Percentiles rank a stretch among this genome's conserved stretches.
Conservation (phyloP, 23 tunicate species). For the Clavelina lepadiformis region DNA sequence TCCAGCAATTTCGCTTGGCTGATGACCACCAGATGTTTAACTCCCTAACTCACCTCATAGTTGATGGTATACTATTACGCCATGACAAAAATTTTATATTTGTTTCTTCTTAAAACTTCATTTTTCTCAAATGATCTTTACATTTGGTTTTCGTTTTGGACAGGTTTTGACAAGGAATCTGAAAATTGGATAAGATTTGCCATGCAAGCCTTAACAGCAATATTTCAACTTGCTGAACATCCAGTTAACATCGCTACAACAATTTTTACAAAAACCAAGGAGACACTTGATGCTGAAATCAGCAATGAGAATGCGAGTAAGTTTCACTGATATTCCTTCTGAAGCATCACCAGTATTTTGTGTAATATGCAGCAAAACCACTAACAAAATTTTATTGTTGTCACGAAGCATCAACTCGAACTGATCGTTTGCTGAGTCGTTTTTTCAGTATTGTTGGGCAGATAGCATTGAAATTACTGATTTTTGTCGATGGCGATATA, state of each 20-base stretch:
- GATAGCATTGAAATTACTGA: slow-evolving; percentile 47
- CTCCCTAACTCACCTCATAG: slow-evolving; percentile 12
- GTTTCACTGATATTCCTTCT: too few species aligned
- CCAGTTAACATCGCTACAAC: slow-evolving; percentile 26
- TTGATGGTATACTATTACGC: slow-evolving; percentile 8
- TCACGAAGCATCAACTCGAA: not conserved
- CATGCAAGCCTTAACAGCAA: slow-evolving; percentile 24
- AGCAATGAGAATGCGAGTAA: slow-evolving; percentile 3
- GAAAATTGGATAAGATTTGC: slow-evolving; percentile 50
- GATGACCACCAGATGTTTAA: slow-evolving; percentile 41
- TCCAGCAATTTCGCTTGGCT: slow-evolving; percentile 24
- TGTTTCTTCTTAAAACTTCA: not conserved
- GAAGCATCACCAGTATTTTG: too few species aligned
- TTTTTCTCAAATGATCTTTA: not conserved
- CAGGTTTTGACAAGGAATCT: slow-evolving; percentile 49
- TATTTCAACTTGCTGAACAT: slow-evolving; percentile 55
- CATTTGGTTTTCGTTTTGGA: not conserved
- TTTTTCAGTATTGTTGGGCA: slow-evolving; percentile 57
- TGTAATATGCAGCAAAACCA: too few species aligned
- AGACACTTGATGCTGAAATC: slow-evolving; percentile 3
- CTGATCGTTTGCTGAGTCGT: slow-evolving; percentile 26
- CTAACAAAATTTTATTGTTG: not conserved
- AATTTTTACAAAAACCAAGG: slow-evolving; percentile 15
- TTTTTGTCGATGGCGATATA: slow-evolving; percentile 66
- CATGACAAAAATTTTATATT: too few species aligned